Conservation (phyloP, 2,113 vertebrate genomes). For the Prionailurus bengalensis region DNA sequence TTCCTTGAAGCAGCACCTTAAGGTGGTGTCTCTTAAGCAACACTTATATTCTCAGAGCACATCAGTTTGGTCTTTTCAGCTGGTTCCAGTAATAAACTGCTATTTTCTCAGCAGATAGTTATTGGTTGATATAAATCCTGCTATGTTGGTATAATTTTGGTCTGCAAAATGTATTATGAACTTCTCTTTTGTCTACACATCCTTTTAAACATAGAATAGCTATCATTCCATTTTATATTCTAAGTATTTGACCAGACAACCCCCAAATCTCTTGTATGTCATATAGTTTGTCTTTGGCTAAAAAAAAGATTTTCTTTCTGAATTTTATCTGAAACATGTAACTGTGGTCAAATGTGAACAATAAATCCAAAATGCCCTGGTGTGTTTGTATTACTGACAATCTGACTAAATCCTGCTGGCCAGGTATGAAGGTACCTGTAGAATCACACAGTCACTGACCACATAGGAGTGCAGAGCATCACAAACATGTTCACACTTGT, state of each 20-base stretch:
- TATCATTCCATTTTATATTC: background rate
- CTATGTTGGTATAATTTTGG: background rate
- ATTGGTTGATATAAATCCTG: conserved; percentile 1
- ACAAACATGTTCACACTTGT: background rate
- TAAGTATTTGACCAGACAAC: conserved; percentile 46
- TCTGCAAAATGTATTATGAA: background rate
- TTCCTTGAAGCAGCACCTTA: background rate
- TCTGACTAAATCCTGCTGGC: background rate
- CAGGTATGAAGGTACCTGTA: background rate
- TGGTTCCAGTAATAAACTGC: background rate
- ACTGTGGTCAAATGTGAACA: background rate
- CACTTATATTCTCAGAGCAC: background rate
- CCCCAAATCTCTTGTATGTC: background rate
- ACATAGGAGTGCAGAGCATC: background rate
- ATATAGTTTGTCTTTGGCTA: conserved; percentile 24
- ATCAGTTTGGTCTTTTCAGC: background rate
- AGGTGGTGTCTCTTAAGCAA: background rate
- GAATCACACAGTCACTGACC: background rate
- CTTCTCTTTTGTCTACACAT: background rate
- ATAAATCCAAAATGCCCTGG: background rate
- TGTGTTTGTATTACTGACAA: background rate
- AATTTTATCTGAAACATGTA: conserved; percentile 12
- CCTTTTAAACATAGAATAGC: conserved; percentile 41
- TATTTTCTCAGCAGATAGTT: background rate
- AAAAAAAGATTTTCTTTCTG: conserved; percentile 42